phyloP scores from a whole-genome alignment of 2,113 vertebrate species.

The Ariopsis seemanni region DNA sequence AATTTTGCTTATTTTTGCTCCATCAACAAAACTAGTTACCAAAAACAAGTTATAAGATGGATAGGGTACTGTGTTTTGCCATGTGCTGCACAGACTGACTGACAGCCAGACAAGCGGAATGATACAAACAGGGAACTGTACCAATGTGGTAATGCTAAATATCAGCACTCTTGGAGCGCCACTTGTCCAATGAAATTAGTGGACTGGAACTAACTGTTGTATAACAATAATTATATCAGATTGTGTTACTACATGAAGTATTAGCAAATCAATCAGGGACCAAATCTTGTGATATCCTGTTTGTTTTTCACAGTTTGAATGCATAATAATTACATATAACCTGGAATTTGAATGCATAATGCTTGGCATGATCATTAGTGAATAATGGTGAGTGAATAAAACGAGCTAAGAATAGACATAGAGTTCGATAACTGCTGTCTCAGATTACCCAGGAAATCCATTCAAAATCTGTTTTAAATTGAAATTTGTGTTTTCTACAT shows the following conservation, averaged over 20 bases:
- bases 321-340: neutral
- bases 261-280: neutral
- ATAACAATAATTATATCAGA: neutral
- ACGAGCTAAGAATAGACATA: neutral
- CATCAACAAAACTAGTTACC: neutral
- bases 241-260: neutral
- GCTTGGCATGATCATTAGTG: neutral
- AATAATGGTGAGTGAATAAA: neutral
- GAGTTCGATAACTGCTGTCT: slow-evolving; percentile 2
- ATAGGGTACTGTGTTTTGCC: neutral
- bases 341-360: neutral
- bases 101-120: neutral
- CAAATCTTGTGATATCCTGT: neutral
- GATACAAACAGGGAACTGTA: neutral
- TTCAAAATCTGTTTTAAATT: neutral
- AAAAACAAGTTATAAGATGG: neutral
- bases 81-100: neutral
- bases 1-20: neutral
- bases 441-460: neutral
- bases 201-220: neutral
- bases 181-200: neutral
- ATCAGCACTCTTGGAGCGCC: neutral
- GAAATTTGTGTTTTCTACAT: neutral
- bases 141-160: neutral
- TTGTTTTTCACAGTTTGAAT: neutral